phyloP scores from a whole-genome alignment of 2,888 invertebrate genomes.

The Leptinotarsa peninsularis region DNA sequence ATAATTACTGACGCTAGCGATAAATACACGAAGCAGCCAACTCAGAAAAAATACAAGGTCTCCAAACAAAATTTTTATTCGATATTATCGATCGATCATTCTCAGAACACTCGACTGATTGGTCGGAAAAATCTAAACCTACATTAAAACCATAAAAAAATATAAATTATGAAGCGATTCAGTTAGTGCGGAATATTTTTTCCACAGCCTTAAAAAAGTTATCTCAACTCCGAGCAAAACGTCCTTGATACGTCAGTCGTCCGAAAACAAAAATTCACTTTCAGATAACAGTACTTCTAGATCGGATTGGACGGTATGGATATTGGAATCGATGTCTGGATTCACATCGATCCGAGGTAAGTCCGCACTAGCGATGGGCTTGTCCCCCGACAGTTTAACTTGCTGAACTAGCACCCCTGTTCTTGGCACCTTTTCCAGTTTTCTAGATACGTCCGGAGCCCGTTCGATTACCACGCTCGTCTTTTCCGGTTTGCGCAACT shows the following conservation, averaged over 20 bases:
- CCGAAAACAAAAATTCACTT: constrained; percentile 70
- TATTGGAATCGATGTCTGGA: constrained; percentile 69
- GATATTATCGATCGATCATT: neutral
- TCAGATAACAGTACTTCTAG: constrained; percentile 72
- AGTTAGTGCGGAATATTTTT: constrained; percentile 57
- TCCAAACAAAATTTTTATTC: too few relatives aligned
- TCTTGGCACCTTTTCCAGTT: constrained; percentile 57
- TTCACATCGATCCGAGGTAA: constrained; percentile 46
- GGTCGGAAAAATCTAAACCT: constrained; percentile 10
- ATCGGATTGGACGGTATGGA: constrained; percentile 74
- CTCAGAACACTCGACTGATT: constrained; percentile 3
- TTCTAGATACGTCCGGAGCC: constrained; percentile 63
- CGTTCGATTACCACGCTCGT: constrained; percentile 73
- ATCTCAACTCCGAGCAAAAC: neutral
- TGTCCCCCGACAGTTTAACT: constrained; percentile 41
- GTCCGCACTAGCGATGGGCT: constrained; percentile 2
- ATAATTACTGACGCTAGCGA: too few relatives aligned
- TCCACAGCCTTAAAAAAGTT: constrained; percentile 53
- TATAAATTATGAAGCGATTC: constrained; percentile 43
- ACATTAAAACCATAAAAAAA: constrained; percentile 35
- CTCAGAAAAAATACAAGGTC: too few relatives aligned
- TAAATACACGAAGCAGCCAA: too few relatives aligned
- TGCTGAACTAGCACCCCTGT: constrained; percentile 68
- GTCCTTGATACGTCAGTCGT: constrained; percentile 50
- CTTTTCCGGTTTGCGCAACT: constrained; percentile 80